Percentiles rank a stretch among this genome's conserved stretches.
phyloP scores from a whole-genome alignment of 2,113 vertebrate species.

The Gallinago jamesoni region DNA sequence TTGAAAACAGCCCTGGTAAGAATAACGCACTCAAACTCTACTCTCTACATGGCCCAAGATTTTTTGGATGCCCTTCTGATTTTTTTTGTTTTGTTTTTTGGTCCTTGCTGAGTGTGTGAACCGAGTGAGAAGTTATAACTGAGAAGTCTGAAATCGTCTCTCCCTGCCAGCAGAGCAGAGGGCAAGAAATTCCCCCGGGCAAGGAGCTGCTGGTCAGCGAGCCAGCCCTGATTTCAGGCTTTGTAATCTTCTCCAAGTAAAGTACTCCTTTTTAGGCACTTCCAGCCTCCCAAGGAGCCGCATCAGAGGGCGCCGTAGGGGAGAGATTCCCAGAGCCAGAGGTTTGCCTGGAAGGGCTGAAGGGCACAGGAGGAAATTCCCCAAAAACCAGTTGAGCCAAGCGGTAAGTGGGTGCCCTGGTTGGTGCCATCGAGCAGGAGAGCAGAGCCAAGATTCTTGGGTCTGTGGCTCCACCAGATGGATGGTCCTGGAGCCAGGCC shows the following conservation, averaged over 20 bases:
- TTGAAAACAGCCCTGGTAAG: neutral
- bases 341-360: neutral
- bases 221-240: neutral
- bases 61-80: neutral
- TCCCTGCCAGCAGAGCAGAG: neutral
- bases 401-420: neutral
- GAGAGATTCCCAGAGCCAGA: neutral
- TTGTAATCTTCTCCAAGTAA: neutral
- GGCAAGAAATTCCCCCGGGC: neutral
- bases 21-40: neutral
- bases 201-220: neutral
- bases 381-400: neutral
- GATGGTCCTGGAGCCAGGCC: neutral
- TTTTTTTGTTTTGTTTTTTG: neutral
- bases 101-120: neutral
- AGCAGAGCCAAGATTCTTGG: neutral
- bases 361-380: neutral
- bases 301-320: accelerated
- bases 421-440: neutral
- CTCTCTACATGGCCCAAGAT: neutral
- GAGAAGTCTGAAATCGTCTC: neutral
- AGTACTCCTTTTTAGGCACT: neutral
- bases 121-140: neutral
- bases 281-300: neutral
- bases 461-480: slow-evolving; percentile 42